Conservation (phyloP, 2,888 invertebrate genomes). For the Meteorus colon region DNA sequence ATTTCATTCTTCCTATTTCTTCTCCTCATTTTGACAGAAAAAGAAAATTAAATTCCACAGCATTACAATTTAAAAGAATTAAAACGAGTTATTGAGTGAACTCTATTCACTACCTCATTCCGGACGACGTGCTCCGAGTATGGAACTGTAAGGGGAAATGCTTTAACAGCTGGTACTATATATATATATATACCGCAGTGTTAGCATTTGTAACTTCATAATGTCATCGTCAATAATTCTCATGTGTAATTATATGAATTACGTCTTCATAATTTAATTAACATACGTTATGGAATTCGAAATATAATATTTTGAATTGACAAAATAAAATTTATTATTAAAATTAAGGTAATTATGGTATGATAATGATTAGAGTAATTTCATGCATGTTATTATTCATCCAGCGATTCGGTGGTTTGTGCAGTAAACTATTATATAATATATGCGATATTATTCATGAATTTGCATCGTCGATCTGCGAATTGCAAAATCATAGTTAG, state of each 20-base stretch:
- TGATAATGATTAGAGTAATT: not conserved
- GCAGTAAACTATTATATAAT: not conserved
- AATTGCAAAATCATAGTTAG: not conserved
- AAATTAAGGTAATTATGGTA: not conserved
- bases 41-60: slow-evolving; percentile 15
- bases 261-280: not conserved
- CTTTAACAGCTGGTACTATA: not conserved
- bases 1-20: not conserved
- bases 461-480: not conserved
- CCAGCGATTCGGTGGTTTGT: not conserved
- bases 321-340: not conserved
- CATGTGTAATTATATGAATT: not conserved
- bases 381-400: not conserved
- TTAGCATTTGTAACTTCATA: not conserved
- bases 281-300: not conserved
- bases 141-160: not conserved
- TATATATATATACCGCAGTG: not conserved
- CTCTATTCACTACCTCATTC: slow-evolving; percentile 26
- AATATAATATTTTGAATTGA: not conserved
- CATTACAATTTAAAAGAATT: not conserved
- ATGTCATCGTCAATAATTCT: not conserved
- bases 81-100: slow-evolving; percentile 13
- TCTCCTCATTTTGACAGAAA: not conserved
- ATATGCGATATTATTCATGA: not conserved
- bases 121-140: slow-evolving; percentile 21